Evolutionary conservation across 2,888 invertebrate species (phyloP), one percentile per base, ranked within the genome.

Genomic region (Sepiola atlantica): DNA sequence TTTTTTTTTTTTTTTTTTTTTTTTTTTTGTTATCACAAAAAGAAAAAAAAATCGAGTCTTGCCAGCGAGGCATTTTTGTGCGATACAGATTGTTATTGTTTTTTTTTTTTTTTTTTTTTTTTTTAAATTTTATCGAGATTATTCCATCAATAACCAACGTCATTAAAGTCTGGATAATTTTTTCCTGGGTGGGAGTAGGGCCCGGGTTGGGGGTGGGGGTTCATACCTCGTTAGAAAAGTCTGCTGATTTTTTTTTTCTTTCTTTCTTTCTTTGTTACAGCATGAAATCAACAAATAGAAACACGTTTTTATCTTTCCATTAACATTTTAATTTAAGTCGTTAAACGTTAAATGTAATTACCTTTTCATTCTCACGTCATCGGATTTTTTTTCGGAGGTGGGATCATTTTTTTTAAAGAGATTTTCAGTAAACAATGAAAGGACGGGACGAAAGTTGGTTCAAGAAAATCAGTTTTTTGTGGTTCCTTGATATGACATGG

Each of bases 141-240:
- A 92, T 92, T 55, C 54, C 92, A 92, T 92, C 92, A 54, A 77
- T 77, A 12, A 77, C n/a, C n/a, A 77, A n/a, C n/a, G 14, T 77
- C n/a, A 77, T 77, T 92, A 55, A 92, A 92, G 55, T 55, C 92
- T 24, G 45, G 92, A 92, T 77, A 21, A 1, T 77, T 32, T 12
- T 77, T n/a, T 28, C n/a, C 28, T 45, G 45, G 45, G 45, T 45
- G 45, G 45, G 45, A 8, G 8, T 2, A 4, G 45, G 2, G 2
- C 8, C 2, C 4, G 45, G 45, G 45, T 4, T 45, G 8, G 45
- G 45, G 8, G 45, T 45, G 8, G 8, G 45, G 45, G 45, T 45
- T 77, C 8, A 45, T 92, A 54, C 92, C 92, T 92, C 92, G 54
- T 92, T 92, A 92, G 4, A 92, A 45, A 35, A 92, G 92, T 92